These are phyloP conservation scores for Anolis carolinensis DNA, from an alignment of 2,113 vertebrate species.

Conservation along the genomic window DNA sequence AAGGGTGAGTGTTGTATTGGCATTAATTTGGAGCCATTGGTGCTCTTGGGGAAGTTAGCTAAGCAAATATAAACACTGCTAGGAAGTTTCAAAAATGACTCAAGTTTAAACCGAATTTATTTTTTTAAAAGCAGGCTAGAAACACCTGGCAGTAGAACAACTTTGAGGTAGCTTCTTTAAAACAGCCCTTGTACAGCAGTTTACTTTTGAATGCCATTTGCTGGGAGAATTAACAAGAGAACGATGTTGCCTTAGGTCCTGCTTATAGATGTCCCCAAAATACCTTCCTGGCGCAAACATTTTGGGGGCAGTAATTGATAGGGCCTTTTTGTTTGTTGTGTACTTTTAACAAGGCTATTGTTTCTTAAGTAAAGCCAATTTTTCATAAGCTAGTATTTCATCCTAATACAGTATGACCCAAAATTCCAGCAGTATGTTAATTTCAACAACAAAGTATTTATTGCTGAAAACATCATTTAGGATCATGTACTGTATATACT, in stretches of 20 bases:
- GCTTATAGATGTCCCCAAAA: neutral
- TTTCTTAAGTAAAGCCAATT: neutral
- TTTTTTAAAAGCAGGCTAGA: neutral
- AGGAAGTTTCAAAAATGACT: neutral
- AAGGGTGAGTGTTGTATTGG: slow-evolving; percentile 79
- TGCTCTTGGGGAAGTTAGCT: neutral
- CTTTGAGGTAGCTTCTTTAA: neutral
- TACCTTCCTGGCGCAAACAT: neutral
- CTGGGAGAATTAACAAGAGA: neutral
- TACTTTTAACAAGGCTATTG: neutral
- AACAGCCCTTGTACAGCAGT: neutral
- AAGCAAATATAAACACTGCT: neutral
- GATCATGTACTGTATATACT: no score
- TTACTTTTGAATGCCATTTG: neutral
- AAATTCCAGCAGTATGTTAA: neutral
- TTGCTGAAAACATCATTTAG: neutral
- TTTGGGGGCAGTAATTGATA: neutral
- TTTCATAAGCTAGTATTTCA: neutral
- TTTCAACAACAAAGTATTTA: neutral
- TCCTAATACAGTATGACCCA: no score
- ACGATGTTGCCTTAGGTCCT: neutral
- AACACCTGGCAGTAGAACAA: neutral
- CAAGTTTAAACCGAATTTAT: neutral
- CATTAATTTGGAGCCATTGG: neutral
- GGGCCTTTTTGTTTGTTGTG: neutral